Conservation (phyloP, 2,888 invertebrate species). For the Xylota sylvarum region DNA sequence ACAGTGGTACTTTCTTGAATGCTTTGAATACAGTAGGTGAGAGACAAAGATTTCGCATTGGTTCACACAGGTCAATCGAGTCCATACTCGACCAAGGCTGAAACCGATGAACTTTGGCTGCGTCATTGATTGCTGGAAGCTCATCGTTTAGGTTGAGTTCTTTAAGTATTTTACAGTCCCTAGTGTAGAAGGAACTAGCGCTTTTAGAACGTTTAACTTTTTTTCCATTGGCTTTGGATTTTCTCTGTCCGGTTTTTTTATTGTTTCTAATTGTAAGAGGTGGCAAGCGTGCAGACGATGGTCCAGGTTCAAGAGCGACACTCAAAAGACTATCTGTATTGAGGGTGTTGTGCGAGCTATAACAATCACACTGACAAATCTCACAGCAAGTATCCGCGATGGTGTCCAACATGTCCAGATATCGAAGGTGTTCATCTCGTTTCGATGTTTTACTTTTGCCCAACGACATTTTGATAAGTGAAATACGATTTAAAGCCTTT, state of each 20-base stretch:
- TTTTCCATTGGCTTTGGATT: conserved; percentile 32
- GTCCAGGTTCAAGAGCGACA: conserved; percentile 31
- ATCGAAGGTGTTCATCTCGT: conserved; percentile 79
- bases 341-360: conserved; percentile 81
- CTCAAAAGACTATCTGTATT: conserved; percentile 17
- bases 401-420: conserved; percentile 80
- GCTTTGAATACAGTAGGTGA: conserved; percentile 82
- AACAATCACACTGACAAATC: conserved; percentile 83
- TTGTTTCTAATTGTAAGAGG: conserved; percentile 16
- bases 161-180: conserved; percentile 82
- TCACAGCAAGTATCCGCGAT: conserved; percentile 82
- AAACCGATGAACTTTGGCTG: conserved; percentile 49
- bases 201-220: conserved; percentile 81
- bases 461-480: conserved; percentile 29
- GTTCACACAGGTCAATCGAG: conserved; percentile 80
- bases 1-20: conserved; percentile 82
- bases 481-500: neutral
- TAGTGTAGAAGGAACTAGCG: conserved; percentile 78
- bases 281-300: conserved; percentile 59
- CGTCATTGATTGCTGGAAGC: conserved; percentile 28
- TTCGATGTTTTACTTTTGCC: conserved; percentile 43
- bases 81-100: conserved; percentile 65
- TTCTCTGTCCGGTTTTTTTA: conserved; percentile 57
- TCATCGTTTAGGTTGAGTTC: conserved; percentile 65
- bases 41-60: conserved; percentile 83